Conservation (phyloP, 2,888 invertebrate species). For the Polydrusus pterygomalis region DNA sequence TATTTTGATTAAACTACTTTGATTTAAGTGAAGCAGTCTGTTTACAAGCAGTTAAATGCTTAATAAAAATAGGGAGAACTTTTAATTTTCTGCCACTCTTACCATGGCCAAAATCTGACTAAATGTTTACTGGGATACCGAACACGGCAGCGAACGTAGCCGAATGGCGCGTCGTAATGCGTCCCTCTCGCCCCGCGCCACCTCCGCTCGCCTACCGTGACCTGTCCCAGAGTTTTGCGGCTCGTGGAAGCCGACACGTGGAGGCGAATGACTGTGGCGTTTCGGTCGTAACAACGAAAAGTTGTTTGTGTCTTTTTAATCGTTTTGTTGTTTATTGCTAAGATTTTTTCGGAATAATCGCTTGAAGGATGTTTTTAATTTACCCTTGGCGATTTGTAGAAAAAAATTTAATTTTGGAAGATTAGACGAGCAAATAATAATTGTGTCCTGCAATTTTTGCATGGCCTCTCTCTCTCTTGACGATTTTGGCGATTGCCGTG, state of each 20-base stretch:
- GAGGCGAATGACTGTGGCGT: constrained; percentile 69
- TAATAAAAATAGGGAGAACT: constrained; percentile 45
- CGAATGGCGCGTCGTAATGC: constrained; percentile 62
- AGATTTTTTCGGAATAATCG: constrained; percentile 25
- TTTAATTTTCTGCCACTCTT: constrained; percentile 64
- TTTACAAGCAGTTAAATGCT: constrained; percentile 11
- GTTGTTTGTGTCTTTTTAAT: constrained; percentile 50
- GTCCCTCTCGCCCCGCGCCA: constrained; percentile 58
- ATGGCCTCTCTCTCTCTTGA: constrained; percentile 24
- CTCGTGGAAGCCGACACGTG: constrained; percentile 69
- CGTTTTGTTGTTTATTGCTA: constrained; percentile 41
- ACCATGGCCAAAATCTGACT: constrained; percentile 69
- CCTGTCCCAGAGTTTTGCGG: constrained; percentile 62
- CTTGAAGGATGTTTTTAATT: constrained; percentile 17
- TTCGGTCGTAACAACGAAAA: constrained; percentile 54
- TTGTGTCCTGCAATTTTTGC: constrained; percentile 28
- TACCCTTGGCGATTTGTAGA: constrained; percentile 8
- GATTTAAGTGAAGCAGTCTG: constrained; percentile 32
- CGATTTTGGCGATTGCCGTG: constrained; percentile 40
- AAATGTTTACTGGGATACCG: constrained; percentile 68
- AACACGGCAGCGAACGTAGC: constrained; percentile 61
- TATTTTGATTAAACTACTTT: constrained; percentile 21
- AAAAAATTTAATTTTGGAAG: not conserved
- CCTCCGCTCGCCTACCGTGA: constrained; percentile 60
- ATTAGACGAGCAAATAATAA: not conserved